phyloP scores from a whole-genome alignment of 1,140 invertebrate species.

The Anastatus disparis region DNA sequence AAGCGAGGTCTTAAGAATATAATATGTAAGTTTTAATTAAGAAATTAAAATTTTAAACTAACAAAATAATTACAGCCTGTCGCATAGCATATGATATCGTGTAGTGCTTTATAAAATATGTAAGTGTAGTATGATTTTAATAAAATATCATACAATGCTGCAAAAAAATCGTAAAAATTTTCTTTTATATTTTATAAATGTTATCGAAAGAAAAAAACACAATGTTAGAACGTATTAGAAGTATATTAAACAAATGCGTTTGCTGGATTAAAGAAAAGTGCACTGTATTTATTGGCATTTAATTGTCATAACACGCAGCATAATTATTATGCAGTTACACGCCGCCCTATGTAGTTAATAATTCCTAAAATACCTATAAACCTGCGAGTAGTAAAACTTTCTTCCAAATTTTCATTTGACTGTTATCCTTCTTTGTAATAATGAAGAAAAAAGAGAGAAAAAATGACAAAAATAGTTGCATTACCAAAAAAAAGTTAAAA shows the following conservation, averaged over 20 bases:
- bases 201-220: not conserved
- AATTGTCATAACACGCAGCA: not conserved
- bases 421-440: too few relatives aligned
- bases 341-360: not conserved
- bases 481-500: not conserved
- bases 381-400: too few relatives aligned
- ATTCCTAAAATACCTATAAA: too few relatives aligned
- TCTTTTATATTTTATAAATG: constrained; percentile 12
- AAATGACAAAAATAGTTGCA: too few relatives aligned
- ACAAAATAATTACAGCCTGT: not conserved
- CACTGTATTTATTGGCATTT: constrained; percentile 22
- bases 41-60: not conserved
- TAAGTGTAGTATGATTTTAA: not conserved
- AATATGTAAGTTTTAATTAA: not conserved
- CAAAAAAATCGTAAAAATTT: not conserved
- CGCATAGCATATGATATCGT: not conserved
- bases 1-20: not conserved
- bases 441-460: too few relatives aligned
- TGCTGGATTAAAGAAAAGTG: not conserved
- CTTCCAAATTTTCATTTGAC: too few relatives aligned
- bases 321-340: not conserved
- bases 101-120: not conserved
- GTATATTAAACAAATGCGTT: constrained; percentile 20
- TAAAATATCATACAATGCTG: not conserved
- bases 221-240: too few relatives aligned